phyloP scores from a whole-genome alignment of 2,797 vertebrate species.

The Leptodactylus fallax region DNA sequence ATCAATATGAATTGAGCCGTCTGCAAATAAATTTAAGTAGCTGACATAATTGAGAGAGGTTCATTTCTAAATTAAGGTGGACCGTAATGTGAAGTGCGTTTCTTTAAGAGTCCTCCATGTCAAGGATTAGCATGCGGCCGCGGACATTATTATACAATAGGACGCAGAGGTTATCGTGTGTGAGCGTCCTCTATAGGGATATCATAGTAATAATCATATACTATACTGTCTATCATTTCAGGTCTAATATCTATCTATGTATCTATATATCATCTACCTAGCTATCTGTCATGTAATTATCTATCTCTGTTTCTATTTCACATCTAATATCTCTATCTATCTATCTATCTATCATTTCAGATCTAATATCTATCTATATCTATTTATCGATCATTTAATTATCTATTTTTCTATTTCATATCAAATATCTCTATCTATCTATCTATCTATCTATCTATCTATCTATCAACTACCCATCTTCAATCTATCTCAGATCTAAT shows the following conservation, averaged over 20 bases:
- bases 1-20: constrained; percentile 88
- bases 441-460: too few species aligned
- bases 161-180: not conserved
- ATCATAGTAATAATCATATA: too few species aligned
- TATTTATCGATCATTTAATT: not conserved
- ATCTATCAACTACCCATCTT: too few species aligned
- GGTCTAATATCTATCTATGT: not conserved
- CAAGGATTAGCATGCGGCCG: not conserved
- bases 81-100: constrained; percentile 66
- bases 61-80: constrained; percentile 83
- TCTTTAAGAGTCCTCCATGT: constrained; percentile 6
- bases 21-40: constrained; percentile 86
- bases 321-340: not conserved
- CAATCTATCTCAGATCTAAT: too few species aligned
- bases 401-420: not conserved
- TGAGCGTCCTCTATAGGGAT: not conserved
- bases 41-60: constrained; percentile 81
- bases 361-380: too few species aligned
- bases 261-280: not conserved
- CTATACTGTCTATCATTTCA: too few species aligned
- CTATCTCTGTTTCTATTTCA: not conserved
- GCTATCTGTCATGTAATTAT: not conserved
- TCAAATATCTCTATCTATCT: too few species aligned
- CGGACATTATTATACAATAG: not conserved
- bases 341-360: not conserved